A percentile compares a stretch with the other conserved stretches of the same genome.
These are phyloP conservation scores for Tautogolabrus adspersus DNA, from an alignment of 2,113 vertebrate species.

Conservation along the genomic window DNA sequence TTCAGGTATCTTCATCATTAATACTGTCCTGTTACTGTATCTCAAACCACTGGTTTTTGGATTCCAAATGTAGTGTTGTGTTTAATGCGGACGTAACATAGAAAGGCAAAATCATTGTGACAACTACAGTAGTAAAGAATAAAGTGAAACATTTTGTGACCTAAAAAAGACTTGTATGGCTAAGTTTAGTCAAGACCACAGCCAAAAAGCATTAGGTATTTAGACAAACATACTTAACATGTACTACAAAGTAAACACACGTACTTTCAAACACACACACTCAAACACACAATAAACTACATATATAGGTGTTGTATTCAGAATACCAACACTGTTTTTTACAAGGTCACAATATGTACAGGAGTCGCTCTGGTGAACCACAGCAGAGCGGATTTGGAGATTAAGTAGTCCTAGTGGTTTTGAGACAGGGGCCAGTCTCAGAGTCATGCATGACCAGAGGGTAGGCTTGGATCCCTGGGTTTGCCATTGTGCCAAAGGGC, in stretches of 20 bases:
- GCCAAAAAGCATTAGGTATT: constrained; percentile 70
- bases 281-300: constrained; percentile 51
- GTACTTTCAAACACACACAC: constrained; percentile 26
- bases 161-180: constrained; percentile 73
- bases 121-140: constrained; percentile 42
- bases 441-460: constrained; percentile 79
- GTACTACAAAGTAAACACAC: constrained; percentile 52
- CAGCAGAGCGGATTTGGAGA: constrained; percentile 21
- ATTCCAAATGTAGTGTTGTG: constrained; percentile 70
- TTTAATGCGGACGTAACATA: constrained; percentile 61
- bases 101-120: constrained; percentile 55
- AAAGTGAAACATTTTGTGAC: constrained; percentile 66
- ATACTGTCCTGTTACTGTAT: constrained; percentile 59
- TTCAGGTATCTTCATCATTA: constrained; percentile 79
- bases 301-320: constrained; percentile 61
- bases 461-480: constrained; percentile 76
- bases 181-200: constrained; percentile 65
- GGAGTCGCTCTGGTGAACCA: constrained; percentile 48
- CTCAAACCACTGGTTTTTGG: constrained; percentile 63
- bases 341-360: constrained; percentile 66
- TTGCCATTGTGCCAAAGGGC: constrained; percentile 73
- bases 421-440: constrained; percentile 71
- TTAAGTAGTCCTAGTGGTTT: constrained; percentile 84
- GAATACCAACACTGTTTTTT: constrained; percentile 75
- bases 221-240: constrained; percentile 60